Evolutionary conservation across 2,113 vertebrate genomes (phyloP).

Genomic region (Gymnarchus niloticus): DNA sequence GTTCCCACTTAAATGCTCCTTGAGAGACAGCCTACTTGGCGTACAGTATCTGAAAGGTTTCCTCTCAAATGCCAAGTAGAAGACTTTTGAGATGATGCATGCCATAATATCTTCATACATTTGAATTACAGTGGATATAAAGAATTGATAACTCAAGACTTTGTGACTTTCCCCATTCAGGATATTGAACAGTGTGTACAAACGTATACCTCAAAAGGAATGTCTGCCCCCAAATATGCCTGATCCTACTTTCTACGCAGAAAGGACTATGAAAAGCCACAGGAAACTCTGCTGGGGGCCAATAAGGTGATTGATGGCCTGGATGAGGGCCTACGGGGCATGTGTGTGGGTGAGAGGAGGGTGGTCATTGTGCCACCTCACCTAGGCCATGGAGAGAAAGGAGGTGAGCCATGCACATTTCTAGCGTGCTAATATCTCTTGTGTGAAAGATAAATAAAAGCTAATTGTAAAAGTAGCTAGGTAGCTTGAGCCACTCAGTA

Average conservation of each 20-base stretch:
- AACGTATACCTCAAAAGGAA: neutral
- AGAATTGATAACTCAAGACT: neutral
- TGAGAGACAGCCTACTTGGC: no score
- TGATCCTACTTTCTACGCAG: conserved; percentile 46
- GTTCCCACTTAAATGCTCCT: no score
- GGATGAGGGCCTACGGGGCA: conserved; percentile 73
- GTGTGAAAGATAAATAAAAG: no score
- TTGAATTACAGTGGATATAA: neutral
- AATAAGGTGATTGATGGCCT: conserved; percentile 88
- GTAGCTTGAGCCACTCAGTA: no score
- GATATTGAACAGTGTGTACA: neutral
- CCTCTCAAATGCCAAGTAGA: neutral
- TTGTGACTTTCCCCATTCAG: neutral
- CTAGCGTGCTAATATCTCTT: no score
- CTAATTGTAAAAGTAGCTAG: no score
- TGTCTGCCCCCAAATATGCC: neutral
- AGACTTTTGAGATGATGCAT: neutral
- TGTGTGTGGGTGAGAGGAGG: conserved; percentile 84
- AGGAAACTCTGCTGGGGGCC: conserved; percentile 73
- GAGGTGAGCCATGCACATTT: conserved; percentile 69
- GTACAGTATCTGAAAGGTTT: neutral
- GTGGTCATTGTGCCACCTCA: conserved; percentile 80
- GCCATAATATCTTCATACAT: neutral
- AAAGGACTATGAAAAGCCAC: conserved; percentile 65
- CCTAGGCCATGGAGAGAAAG: conserved; percentile 81